Conservation (phyloP, 64 coral and sea anemone species). For the Platygyra sinensis region DNA sequence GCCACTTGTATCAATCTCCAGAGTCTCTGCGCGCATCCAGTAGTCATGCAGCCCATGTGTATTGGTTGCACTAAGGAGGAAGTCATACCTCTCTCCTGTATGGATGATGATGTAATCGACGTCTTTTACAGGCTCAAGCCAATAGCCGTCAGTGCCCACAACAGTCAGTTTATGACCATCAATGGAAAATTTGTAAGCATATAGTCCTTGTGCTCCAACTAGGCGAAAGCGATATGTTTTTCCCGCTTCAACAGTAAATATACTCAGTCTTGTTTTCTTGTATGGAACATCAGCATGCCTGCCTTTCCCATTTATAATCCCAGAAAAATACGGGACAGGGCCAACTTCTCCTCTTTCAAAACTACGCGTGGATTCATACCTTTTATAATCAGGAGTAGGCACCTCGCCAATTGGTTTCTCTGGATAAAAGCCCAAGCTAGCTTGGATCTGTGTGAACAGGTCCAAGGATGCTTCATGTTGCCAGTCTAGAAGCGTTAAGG, state of each 20-base stretch:
- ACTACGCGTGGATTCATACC: neutral
- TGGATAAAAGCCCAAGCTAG: conserved; percentile 39
- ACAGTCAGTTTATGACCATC: conserved; percentile 65
- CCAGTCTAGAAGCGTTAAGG: conserved; percentile 52
- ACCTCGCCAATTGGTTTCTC: conserved; percentile 38
- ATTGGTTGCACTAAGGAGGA: conserved; percentile 55
- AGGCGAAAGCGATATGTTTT: conserved; percentile 66
- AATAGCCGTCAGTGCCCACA: conserved; percentile 65
- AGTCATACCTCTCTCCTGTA: conserved; percentile 74
- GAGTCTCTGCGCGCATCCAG: conserved; percentile 53
- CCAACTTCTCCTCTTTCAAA: conserved; percentile 30
- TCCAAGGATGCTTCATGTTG: conserved; percentile 52
- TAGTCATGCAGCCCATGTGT: neutral
- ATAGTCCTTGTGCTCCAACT: conserved; percentile 58
- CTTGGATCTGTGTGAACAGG: neutral
- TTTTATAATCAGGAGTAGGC: conserved; percentile 28
- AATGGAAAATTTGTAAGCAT: conserved; percentile 72
- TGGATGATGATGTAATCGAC: conserved; percentile 67
- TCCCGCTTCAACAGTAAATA: conserved; percentile 53
- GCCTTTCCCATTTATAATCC: conserved; percentile 78
- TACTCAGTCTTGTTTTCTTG: conserved; percentile 49
- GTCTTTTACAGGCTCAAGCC: conserved; percentile 21
- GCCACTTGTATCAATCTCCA: conserved; percentile 2
- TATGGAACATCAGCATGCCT: conserved; percentile 54
- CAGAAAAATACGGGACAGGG: conserved; percentile 73